phyloP scores from a whole-genome alignment of 2,113 vertebrate species.

The Epinephelus cyanopodus region DNA sequence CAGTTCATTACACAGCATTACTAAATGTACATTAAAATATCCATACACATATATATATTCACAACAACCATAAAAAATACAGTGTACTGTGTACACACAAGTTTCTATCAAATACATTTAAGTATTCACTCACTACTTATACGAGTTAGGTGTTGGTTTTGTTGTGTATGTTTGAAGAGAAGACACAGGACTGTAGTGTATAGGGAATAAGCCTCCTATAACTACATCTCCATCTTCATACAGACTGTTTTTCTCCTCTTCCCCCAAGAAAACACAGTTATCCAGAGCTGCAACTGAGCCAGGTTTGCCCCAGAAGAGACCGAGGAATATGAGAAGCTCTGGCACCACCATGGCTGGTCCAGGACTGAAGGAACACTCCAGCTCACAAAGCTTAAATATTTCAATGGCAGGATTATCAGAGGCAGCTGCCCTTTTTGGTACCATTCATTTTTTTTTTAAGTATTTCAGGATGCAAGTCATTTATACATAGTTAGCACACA shows the following conservation, averaged over 20 bases:
- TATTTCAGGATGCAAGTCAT: background rate
- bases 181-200: slow-evolving; percentile 77
- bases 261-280: slow-evolving; percentile 76
- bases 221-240: slow-evolving; percentile 81
- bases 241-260: slow-evolving; percentile 69
- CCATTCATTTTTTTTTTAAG: background rate
- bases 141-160: slow-evolving; percentile 69
- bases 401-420: slow-evolving; percentile 33
- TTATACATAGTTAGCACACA: slow-evolving; percentile 27
- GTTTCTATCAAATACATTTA: background rate
- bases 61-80: background rate
- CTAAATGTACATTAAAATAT: background rate
- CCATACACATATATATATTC: background rate
- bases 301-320: slow-evolving; percentile 20
- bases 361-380: background rate
- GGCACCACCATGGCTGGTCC: slow-evolving; percentile 55
- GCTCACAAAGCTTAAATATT: background rate
- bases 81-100: background rate
- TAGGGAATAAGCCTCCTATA: slow-evolving; percentile 82
- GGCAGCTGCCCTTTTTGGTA: background rate
- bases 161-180: slow-evolving; percentile 61
- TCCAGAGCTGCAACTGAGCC: slow-evolving; percentile 23
- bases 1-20: slow-evolving; percentile 12
- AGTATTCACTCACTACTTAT: slow-evolving; percentile 75
- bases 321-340: slow-evolving; percentile 47